Base-by-base conservation (phyloP, 2,113 vertebrate genomes). In the Tautogolabrus adspersus region DNA sequence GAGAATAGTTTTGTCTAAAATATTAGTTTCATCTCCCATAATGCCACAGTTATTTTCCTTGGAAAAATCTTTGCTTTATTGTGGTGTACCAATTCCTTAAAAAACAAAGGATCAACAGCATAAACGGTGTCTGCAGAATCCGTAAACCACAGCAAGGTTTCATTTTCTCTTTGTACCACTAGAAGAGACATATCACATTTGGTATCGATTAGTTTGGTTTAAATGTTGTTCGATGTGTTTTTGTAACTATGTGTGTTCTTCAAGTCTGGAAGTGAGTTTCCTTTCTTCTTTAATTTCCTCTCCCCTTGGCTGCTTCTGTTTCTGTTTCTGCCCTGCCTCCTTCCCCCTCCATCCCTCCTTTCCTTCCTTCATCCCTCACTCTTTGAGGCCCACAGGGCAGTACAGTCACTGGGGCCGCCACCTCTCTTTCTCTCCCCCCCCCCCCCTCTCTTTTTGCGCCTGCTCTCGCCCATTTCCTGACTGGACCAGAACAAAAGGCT, bases 401-500 rank as follows among this genome's bases (percentile, higher is more conserved):
- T 4, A 42, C 73, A 72, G 71, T 83, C 51, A 62, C 65, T 82
- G 52, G 52, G 81, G 77, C 82, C 76, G 77, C 82, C 76, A 80
- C 72, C 76, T 79, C 66, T 65, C 22, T n/a, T 42, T 49, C 51
- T 40, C 55, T 26, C 60, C 26, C 49, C 34, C 49, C 66, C 44
- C 54, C 46, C 60, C 30, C 6, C 30, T 34, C 30, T 34, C 6
- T 34, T 64, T n/a, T 52, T n/a, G 56, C 62, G 46, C 40, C 26
- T 62, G 79, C 70, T 75, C 61, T 68, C 51, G 66, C 77, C 69
- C 82, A 77, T 85, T 90, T 87, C 85, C 87, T 88, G 87, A 81
- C 81, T 79, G 26, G 56, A 85, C 57, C 75, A 82, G 82, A 90
- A 94, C 92, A 93, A 93, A 93, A 91, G 74, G 49, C 34, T 40